Evolutionary conservation across 2,888 invertebrate genomes (phyloP).

Genomic region (Cheilosia vulpina): DNA sequence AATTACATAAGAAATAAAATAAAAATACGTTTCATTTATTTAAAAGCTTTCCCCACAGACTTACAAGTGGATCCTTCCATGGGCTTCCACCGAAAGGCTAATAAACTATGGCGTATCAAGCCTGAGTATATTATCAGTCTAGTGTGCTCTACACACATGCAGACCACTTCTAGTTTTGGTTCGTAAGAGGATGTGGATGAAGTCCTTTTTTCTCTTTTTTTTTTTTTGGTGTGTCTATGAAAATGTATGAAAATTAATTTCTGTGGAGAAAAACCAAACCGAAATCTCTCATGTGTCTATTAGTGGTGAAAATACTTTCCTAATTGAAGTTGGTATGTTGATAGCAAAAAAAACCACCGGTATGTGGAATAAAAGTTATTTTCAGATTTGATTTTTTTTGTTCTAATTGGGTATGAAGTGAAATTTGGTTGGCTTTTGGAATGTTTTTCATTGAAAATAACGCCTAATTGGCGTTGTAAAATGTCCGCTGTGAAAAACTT

Average conservation of each 20-base stretch:
- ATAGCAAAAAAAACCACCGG: neutral
- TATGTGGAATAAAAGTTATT: neutral
- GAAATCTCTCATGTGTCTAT: slow-evolving; percentile 59
- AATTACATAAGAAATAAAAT: neutral
- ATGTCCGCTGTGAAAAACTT: neutral
- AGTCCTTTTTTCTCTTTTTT: slow-evolving; percentile 6
- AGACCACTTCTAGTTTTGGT: neutral
- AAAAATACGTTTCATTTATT: neutral
- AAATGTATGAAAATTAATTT: slow-evolving; percentile 34
- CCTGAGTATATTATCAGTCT: slow-evolving; percentile 39
- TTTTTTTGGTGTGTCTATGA: neutral
- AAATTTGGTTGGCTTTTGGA: neutral
- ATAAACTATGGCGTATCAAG: slow-evolving; percentile 50
- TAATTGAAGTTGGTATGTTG: slow-evolving; percentile 40
- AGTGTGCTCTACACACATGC: neutral
- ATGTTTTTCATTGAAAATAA: neutral
- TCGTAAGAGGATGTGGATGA: slow-evolving; percentile 21
- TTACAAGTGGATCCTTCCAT: slow-evolving; percentile 8
- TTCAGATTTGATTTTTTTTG: neutral
- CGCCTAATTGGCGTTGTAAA: neutral
- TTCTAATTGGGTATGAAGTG: neutral
- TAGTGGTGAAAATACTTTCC: slow-evolving; percentile 55
- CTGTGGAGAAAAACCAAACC: slow-evolving; percentile 9
- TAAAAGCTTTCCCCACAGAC: neutral
- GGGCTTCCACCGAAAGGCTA: slow-evolving; percentile 38